A percentile compares a stretch with the other conserved stretches of the same genome.
phyloP scores from a whole-genome alignment of 2,888 invertebrate species.

The Tipula confusa region DNA sequence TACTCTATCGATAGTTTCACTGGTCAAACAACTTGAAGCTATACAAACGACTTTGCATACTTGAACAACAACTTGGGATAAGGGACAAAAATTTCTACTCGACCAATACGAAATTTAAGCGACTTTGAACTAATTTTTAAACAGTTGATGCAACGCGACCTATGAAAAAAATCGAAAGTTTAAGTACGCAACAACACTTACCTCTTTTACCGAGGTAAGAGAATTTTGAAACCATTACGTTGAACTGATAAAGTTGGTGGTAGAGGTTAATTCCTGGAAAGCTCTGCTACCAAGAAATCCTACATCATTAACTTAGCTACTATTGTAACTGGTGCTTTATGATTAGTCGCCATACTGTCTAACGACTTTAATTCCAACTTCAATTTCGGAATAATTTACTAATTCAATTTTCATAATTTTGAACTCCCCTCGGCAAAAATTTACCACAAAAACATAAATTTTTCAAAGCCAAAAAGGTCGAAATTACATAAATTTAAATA shows the following conservation, averaged over 20 bases:
- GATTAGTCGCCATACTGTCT: too few species aligned
- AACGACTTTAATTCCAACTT: too few species aligned
- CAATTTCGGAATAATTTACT: not conserved
- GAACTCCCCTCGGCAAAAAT: not conserved
- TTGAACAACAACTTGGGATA: slow-evolving; percentile 62
- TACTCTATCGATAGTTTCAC: slow-evolving; percentile 65
- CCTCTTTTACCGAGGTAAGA: too few species aligned
- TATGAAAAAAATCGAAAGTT: slow-evolving; percentile 43
- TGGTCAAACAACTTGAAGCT: slow-evolving; percentile 72
- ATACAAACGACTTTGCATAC: slow-evolving; percentile 62
- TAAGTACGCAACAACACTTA: slow-evolving; percentile 41
- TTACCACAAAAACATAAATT: not conserved
- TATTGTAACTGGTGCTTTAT: too few species aligned
- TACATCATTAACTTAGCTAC: too few species aligned
- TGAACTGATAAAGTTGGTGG: too few species aligned
- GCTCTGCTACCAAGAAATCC: too few species aligned
- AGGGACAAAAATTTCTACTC: slow-evolving; percentile 63
- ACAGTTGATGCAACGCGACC: slow-evolving; percentile 55
- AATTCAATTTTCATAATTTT: not conserved
- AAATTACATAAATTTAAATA: not conserved
- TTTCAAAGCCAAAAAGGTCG: not conserved
- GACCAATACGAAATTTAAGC: slow-evolving; percentile 63
- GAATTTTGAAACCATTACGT: too few species aligned
- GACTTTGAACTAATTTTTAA: slow-evolving; percentile 65
- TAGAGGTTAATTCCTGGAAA: too few species aligned